A percentile compares a stretch with the other conserved stretches of the same genome.
Conservation (phyloP, 2,113 vertebrate species). For the Hypocryptadius cinnamomeus region DNA sequence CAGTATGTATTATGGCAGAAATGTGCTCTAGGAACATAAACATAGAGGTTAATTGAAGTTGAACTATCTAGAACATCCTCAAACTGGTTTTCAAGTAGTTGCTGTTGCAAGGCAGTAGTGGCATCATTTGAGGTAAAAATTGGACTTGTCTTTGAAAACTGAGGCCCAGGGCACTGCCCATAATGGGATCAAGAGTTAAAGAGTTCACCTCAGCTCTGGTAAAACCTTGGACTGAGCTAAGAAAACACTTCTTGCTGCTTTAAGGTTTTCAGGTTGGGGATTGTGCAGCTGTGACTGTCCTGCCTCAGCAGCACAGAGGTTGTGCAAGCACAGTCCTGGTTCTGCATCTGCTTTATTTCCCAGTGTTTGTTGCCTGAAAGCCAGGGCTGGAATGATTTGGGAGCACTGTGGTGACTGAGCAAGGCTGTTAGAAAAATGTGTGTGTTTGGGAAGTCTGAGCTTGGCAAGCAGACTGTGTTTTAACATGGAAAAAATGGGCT, state of each 20-base stretch:
- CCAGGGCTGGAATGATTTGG: neutral
- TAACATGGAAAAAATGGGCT: neutral
- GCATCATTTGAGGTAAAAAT: neutral
- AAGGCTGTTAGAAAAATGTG: neutral
- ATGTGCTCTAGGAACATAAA: neutral
- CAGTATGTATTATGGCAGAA: constrained; percentile 20
- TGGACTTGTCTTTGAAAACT: neutral
- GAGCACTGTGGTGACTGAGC: neutral
- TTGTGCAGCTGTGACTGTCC: neutral
- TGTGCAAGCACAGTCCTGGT: neutral
- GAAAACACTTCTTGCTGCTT: neutral
- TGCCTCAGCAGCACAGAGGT: neutral
- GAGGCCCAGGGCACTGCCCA: neutral
- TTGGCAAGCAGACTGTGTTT: neutral
- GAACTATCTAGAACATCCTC: neutral
- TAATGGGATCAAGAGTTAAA: neutral
- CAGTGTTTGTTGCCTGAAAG: neutral
- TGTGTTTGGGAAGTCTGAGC: neutral
- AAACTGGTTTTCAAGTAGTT: neutral
- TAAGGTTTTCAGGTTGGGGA: fast-evolving
- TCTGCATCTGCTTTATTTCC: neutral
- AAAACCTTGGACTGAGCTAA: neutral
- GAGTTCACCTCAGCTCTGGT: neutral
- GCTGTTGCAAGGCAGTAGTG: neutral
- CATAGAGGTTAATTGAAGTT: neutral